A percentile compares a stretch with the other conserved stretches of the same genome.
phyloP scores from a whole-genome alignment of 2,888 invertebrate species.

The Gortyna flavago region DNA sequence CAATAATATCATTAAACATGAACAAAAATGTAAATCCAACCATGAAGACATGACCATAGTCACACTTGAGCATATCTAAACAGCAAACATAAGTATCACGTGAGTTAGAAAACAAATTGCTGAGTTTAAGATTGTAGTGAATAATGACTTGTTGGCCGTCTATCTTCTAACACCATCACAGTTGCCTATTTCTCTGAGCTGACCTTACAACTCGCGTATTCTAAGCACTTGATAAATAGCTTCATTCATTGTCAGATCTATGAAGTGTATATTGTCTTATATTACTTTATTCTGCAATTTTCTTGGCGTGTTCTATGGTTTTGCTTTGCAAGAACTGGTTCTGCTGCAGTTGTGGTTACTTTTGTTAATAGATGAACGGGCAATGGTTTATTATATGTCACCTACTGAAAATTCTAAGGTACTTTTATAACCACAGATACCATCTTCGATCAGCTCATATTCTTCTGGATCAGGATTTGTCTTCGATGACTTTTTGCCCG shows the following conservation, averaged over 20 bases:
- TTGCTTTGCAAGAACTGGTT: background rate
- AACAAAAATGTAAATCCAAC: background rate
- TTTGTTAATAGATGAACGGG: too few species aligned
- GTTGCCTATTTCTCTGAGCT: slow-evolving; percentile 49
- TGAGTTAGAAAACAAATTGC: slow-evolving; percentile 46
- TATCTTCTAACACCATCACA: slow-evolving; percentile 59
- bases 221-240: slow-evolving; percentile 55
- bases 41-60: slow-evolving; percentile 12
- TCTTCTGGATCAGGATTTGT: background rate
- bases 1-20: background rate
- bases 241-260: slow-evolving; percentile 53
- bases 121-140: slow-evolving; percentile 55
- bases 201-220: slow-evolving; percentile 55
- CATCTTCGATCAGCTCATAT: background rate
- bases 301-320: background rate
- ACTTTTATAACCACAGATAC: background rate
- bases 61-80: slow-evolving; percentile 15
- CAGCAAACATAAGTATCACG: slow-evolving; percentile 39
- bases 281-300: slow-evolving; percentile 29
- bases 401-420: background rate
- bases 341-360: background rate
- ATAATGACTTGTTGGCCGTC: slow-evolving; percentile 50
- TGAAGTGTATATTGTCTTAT: slow-evolving; percentile 35
- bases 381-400: background rate
- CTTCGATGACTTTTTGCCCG: slow-evolving; percentile 25